Percentiles rank a stretch among this genome's conserved stretches.
Conservation (phyloP, 2,113 vertebrate species). For the Pseudopodoces humilis region DNA sequence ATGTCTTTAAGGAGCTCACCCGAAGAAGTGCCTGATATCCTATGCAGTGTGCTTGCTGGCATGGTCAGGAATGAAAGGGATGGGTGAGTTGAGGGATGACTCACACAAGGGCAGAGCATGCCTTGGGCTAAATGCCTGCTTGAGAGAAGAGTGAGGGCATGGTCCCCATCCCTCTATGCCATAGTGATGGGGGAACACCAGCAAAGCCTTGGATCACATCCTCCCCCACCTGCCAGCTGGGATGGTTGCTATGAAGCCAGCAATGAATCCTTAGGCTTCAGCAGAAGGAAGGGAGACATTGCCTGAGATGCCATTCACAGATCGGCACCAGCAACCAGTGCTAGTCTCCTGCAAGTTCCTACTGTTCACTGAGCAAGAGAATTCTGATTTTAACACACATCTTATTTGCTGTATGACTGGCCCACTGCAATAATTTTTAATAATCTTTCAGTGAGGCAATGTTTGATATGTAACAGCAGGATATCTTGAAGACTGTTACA, state of each 20-base stretch:
- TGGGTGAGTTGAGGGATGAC: background rate
- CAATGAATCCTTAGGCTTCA: background rate
- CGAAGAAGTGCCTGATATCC: background rate
- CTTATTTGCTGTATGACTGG: background rate
- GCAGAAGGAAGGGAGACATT: background rate
- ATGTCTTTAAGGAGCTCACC: background rate
- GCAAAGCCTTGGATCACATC: background rate
- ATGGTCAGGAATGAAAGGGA: background rate
- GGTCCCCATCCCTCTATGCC: too few species aligned
- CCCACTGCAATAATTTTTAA: background rate
- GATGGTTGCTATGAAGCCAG: background rate
- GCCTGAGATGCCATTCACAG: background rate
- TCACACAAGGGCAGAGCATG: background rate
- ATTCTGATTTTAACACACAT: background rate
- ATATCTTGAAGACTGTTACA: background rate
- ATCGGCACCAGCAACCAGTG: background rate
- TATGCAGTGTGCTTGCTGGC: background rate
- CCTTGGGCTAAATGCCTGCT: rapidly evolving
- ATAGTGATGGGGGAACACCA: rapidly evolving
- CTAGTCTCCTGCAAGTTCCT: background rate
- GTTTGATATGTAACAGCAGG: background rate
- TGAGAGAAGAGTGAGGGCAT: background rate
- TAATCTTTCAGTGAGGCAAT: background rate
- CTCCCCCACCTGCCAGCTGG: background rate
- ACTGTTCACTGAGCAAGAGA: background rate